Conservation (phyloP, 2,797 vertebrate genomes). For the Picus viridis region DNA sequence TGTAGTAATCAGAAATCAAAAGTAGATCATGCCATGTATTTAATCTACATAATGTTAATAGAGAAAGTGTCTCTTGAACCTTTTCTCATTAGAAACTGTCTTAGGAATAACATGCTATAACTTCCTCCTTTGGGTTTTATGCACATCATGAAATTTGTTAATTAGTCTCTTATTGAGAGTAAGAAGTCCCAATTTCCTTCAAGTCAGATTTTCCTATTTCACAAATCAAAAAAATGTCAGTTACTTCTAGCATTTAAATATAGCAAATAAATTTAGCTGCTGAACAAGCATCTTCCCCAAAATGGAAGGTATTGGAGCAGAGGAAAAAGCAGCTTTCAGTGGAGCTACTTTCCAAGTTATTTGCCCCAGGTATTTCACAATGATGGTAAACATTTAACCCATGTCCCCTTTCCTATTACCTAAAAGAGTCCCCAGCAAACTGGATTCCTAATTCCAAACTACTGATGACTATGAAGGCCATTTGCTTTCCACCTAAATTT, state of each 20-base stretch:
- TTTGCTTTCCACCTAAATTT: neutral
- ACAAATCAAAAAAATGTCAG: neutral
- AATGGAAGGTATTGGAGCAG: neutral
- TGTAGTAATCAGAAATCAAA: slow-evolving; percentile 47
- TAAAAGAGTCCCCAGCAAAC: neutral
- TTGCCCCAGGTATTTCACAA: neutral
- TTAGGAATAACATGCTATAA: slow-evolving; percentile 54
- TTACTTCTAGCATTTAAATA: neutral
- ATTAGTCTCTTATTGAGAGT: neutral
- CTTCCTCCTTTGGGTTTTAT: slow-evolving; percentile 31
- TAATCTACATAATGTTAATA: slow-evolving; percentile 32
- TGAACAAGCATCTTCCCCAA: neutral
- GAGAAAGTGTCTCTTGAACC: slow-evolving; percentile 19
- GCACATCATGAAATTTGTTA: neutral
- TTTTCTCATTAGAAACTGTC: slow-evolving; percentile 53
- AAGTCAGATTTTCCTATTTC: slow-evolving; percentile 18
- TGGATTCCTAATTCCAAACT: neutral
- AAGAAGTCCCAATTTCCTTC: neutral
- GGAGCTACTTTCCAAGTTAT: neutral
- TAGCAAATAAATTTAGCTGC: neutral
- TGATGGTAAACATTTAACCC: neutral
- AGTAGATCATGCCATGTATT: slow-evolving; percentile 24
- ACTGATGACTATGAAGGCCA: neutral
- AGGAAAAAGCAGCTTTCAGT: neutral
- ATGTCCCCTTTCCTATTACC: neutral